These are phyloP conservation scores for Chironomus tepperi DNA, from an alignment of 1,140 invertebrate species.

Conservation along the genomic window DNA sequence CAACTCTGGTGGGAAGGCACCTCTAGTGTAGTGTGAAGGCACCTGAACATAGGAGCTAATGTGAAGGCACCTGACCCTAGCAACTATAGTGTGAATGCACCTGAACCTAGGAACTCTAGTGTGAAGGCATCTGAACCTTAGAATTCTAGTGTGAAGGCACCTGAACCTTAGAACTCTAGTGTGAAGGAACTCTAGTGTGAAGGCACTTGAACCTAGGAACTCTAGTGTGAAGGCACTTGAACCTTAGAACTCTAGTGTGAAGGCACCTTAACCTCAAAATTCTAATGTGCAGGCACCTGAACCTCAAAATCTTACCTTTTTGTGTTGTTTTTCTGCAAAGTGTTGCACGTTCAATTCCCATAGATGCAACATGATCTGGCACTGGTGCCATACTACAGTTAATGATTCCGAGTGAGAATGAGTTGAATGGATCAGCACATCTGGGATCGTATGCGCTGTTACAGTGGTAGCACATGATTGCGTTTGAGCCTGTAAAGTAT, in stretches of 20 bases:
- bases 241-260: no score
- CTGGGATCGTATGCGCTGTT: conserved; percentile 77
- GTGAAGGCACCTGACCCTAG: background rate
- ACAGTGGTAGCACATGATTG: conserved; percentile 65
- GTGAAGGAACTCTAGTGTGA: no score
- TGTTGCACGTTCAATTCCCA: conserved; percentile 45
- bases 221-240: no score
- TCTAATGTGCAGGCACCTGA: background rate
- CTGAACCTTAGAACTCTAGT: no score
- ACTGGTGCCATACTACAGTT: conserved; percentile 70
- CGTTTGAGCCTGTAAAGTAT: conserved; percentile 41
- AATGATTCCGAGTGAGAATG: conserved; percentile 67
- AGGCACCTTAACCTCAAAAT: background rate
- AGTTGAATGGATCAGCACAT: conserved; percentile 75
- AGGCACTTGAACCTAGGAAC: no score
- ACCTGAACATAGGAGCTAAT: background rate
- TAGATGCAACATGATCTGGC: conserved; percentile 54
- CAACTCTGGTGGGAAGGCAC: no score
- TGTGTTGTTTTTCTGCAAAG: conserved; percentile 71
- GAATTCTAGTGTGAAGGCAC: no score
- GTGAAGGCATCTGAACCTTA: no score
- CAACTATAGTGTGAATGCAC: no score
- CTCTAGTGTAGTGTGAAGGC: no score
- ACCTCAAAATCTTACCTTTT: conserved; percentile 48
- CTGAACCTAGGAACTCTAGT: background rate